Evolutionary conservation across 2,113 vertebrate species (phyloP).

Genomic region (Eulemur rufifrons): DNA sequence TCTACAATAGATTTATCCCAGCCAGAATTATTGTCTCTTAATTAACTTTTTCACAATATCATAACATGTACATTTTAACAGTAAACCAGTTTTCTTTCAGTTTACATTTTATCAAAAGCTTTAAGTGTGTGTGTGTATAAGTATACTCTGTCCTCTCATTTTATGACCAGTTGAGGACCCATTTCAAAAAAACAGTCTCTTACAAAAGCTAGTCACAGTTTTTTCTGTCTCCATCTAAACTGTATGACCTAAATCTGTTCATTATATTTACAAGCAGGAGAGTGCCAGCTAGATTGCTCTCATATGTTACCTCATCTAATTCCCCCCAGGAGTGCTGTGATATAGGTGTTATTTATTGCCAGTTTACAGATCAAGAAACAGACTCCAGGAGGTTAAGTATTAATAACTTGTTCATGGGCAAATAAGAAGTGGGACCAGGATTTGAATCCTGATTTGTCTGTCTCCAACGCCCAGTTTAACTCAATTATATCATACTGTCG

Average conservation of each 20-base stretch:
- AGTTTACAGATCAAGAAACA: conserved; percentile 12
- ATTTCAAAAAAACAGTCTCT: conserved; percentile 21
- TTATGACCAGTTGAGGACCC: neutral
- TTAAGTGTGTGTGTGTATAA: neutral
- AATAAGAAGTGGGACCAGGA: neutral
- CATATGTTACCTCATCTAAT: conserved; percentile 4
- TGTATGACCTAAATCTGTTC: neutral
- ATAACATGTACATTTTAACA: neutral
- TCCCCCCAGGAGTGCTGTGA: neutral
- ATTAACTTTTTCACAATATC: neutral
- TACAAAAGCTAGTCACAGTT: neutral
- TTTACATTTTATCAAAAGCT: neutral
- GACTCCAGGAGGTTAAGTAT: neutral
- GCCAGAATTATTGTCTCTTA: neutral
- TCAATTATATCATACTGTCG: neutral
- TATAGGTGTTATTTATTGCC: neutral
- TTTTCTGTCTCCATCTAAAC: neutral
- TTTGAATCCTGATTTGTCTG: neutral
- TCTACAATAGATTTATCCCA: neutral
- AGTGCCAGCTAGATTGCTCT: neutral
- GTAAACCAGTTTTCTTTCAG: neutral
- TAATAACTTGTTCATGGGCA: neutral
- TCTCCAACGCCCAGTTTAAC: neutral
- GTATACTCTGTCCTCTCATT: neutral
- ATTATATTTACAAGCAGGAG: neutral